Evolutionary conservation across 2,113 vertebrate genomes (phyloP), one percentile per base, ranked within the genome.

Genomic region (Mirounga angustirostris): DNA sequence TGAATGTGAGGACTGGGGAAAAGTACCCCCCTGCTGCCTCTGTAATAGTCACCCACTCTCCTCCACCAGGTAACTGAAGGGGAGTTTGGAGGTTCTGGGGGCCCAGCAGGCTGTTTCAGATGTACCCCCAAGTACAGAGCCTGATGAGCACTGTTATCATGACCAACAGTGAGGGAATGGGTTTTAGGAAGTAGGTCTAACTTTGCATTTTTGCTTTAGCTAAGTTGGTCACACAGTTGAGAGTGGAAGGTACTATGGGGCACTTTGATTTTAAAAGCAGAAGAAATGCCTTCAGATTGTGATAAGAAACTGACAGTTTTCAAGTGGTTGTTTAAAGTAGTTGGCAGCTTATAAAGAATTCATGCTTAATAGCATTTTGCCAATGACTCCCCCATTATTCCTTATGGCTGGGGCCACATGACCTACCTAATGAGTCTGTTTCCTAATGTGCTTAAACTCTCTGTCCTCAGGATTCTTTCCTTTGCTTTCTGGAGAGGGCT

Each of bases 251-350:
- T 65, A 71, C 24, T 26, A 46, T 24, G 22, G 36, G 28, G 24
- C 15, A 56, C 5, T 94, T 92, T 90, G 24, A 40, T 73, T 86
- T 94, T 81, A 71, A 90, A 94, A 86, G 50, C 14, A 88, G 59
- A 71, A 96, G 92, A 94, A 78, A 96, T 76, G 33, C 43, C 12
- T 82, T 87, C 24, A 67, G 16, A 33, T 58, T 73, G 61, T 80
- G 71, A 50, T 0, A 50, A 83, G 67, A 95, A 97, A 43, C 56
- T 69, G 50, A 69, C 26, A 54, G 54, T 52, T 95, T 86, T 61
- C 80, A 33, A 58, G 40, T 7, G 16, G 74, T 92, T 50, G 26
- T 61, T 88, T 79, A 65, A 71, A 26, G 52, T 24, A 50, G 18
- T 36, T 54, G 43, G 82, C 4, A 0, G 16, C 5, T 59, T 91